Evolutionary conservation across 1,140 invertebrate genomes (phyloP).

Genomic region (Listronotus oregonensis): DNA sequence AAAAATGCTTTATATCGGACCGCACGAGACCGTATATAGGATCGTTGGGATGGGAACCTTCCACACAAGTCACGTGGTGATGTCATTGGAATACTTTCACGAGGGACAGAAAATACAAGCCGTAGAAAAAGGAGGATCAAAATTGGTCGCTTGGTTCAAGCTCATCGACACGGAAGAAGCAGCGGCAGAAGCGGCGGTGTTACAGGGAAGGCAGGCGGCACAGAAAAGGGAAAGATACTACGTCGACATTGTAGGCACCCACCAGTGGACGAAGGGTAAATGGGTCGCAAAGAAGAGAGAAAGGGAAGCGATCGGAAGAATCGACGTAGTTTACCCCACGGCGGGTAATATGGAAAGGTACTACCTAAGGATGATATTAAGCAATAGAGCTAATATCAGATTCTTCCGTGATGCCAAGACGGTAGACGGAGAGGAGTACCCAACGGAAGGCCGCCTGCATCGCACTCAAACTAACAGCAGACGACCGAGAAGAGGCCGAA

Average conservation of each 20-base stretch:
- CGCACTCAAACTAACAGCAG: no score
- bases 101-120: no score
- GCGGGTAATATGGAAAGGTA: background rate
- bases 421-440: background rate
- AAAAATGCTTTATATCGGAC: background rate
- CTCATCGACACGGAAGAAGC: background rate
- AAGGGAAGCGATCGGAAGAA: background rate
- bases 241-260: background rate
- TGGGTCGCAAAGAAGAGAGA: background rate
- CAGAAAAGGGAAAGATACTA: background rate
- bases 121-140: background rate
- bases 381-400: no score
- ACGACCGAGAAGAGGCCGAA: no score
- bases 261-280: no score
- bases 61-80: no score
- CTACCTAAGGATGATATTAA: background rate
- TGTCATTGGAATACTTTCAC: background rate
- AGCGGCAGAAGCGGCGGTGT: background rate
- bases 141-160: background rate
- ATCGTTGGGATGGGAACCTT: background rate
- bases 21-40: no score
- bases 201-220: background rate
- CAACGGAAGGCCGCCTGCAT: background rate
- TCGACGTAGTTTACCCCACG: background rate
- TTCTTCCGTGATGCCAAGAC: no score